Conservation (phyloP, 1,140 invertebrate genomes). For the Pemphigus obesinymphae region DNA sequence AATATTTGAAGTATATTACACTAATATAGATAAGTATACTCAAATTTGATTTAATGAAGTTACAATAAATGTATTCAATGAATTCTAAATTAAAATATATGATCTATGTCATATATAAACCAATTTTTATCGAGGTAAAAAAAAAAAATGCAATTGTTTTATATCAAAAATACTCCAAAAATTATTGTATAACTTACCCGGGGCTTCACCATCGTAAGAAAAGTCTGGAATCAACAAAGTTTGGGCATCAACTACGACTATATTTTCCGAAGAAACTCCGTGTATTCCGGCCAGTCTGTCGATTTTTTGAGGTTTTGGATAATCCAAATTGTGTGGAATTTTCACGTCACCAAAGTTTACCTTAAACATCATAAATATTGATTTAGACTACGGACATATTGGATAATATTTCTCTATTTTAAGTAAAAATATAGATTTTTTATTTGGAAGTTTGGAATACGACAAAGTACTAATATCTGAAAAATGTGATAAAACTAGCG, state of each 20-base stretch:
- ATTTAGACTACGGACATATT: background rate
- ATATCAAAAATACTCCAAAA: background rate
- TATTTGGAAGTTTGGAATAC: too few species aligned
- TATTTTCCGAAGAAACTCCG: constrained; percentile 73
- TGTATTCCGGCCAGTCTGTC: constrained; percentile 71
- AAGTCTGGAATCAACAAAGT: constrained; percentile 82
- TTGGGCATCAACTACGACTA: constrained; percentile 84
- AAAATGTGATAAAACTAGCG: too few species aligned
- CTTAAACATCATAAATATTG: constrained; percentile 52
- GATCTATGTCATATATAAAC: background rate
- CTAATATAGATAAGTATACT: too few species aligned
- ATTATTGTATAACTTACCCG: constrained; percentile 59
- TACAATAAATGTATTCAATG: background rate
- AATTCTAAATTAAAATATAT: background rate
- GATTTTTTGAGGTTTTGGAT: constrained; percentile 75
- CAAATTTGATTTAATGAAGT: background rate
- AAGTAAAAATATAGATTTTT: too few species aligned
- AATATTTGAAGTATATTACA: too few species aligned
- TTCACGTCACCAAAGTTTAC: constrained; percentile 86
- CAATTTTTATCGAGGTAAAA: background rate
- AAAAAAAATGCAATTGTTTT: background rate
- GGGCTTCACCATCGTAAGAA: constrained; percentile 82
- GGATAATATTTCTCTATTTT: too few species aligned
- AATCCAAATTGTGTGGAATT: constrained; percentile 72
- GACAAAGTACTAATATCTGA: too few species aligned